Evolutionary conservation across 2,113 vertebrate species (phyloP).

Genomic region (Gasterosteus nipponicus): DNA sequence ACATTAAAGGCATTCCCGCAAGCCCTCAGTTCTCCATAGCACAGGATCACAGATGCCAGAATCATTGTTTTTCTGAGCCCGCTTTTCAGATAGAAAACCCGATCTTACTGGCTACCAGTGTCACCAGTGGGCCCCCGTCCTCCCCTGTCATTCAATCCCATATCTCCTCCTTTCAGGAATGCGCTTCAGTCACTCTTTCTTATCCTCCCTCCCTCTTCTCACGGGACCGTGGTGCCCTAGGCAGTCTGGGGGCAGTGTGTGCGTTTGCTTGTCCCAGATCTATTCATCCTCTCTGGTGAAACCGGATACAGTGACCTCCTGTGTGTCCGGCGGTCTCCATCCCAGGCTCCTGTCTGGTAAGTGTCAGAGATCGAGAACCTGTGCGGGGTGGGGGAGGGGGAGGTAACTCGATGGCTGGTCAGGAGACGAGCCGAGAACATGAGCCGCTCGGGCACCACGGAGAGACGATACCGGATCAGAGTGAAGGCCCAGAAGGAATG

Average conservation of each 20-base stretch:
- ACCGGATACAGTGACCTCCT: slow-evolving; percentile 73
- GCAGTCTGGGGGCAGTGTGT: slow-evolving; percentile 64
- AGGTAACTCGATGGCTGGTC: slow-evolving; percentile 36
- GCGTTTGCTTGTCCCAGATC: slow-evolving; percentile 63
- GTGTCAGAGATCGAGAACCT: slow-evolving; percentile 64
- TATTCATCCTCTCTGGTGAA: slow-evolving; percentile 69
- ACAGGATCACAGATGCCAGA: slow-evolving; percentile 76
- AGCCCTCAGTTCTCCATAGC: slow-evolving; percentile 57
- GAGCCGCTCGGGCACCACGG: slow-evolving; percentile 25
- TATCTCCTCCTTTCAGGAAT: slow-evolving; percentile 78
- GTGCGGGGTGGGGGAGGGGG: slow-evolving; percentile 18
- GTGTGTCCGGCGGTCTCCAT: slow-evolving; percentile 68
- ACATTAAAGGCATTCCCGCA: slow-evolving; percentile 77
- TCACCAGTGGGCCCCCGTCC: slow-evolving; percentile 72
- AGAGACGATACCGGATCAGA: slow-evolving; percentile 43
- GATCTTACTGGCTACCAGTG: slow-evolving; percentile 74
- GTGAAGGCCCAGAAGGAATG: slow-evolving; percentile 40
- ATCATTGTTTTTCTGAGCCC: slow-evolving; percentile 73
- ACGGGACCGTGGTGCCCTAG: slow-evolving; percentile 60
- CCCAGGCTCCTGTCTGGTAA: slow-evolving; percentile 69
- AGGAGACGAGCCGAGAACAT: slow-evolving; percentile 40
- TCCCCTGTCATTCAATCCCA: slow-evolving; percentile 78
- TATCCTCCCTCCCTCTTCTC: slow-evolving; percentile 58
- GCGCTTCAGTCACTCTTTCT: slow-evolving; percentile 72
- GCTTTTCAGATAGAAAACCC: slow-evolving; percentile 71